Evolutionary conservation across 2,888 invertebrate genomes (phyloP).

Genomic region (Malthinus seriepunctatus): DNA sequence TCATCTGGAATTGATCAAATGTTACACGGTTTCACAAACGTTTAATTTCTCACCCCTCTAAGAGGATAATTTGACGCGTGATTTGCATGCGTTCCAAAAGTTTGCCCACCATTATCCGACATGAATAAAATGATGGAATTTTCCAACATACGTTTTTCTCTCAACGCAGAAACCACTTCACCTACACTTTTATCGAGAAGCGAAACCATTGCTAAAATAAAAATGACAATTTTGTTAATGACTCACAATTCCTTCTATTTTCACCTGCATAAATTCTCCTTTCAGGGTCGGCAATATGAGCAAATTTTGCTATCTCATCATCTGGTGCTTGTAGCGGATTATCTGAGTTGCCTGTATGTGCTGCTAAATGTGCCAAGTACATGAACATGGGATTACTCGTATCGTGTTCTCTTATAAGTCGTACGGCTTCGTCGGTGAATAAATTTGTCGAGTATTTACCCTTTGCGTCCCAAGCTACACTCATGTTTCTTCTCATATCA

Average conservation of each 20-base stretch:
- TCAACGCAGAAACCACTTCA: constrained; percentile 71
- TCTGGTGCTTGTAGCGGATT: constrained; percentile 73
- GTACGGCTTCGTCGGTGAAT: constrained; percentile 68
- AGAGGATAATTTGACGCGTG: constrained; percentile 81
- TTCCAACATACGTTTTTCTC: constrained; percentile 70
- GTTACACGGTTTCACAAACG: neutral
- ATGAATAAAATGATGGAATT: constrained; percentile 86
- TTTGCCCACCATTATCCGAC: constrained; percentile 88
- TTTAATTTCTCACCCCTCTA: constrained; percentile 64
- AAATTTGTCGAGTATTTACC: constrained; percentile 68
- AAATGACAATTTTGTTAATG: neutral
- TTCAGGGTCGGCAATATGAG: constrained; percentile 67
- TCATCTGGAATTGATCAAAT: constrained; percentile 57
- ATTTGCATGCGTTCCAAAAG: constrained; percentile 72
- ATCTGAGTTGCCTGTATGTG: constrained; percentile 67
- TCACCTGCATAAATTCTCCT: constrained; percentile 72
- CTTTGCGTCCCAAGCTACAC: constrained; percentile 57
- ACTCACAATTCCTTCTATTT: neutral
- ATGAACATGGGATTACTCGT: constrained; percentile 64
- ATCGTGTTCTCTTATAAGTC: constrained; percentile 62
- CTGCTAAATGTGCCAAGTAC: constrained; percentile 70
- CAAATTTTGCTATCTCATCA: constrained; percentile 69
- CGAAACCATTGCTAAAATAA: constrained; percentile 78
- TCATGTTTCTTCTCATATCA: constrained; percentile 66
- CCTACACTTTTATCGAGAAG: constrained; percentile 88